A percentile compares a stretch with the other conserved stretches of the same genome.
Evolutionary conservation across 2,888 invertebrate genomes (phyloP).

Genomic region (Cosmorhoe ocellata): DNA sequence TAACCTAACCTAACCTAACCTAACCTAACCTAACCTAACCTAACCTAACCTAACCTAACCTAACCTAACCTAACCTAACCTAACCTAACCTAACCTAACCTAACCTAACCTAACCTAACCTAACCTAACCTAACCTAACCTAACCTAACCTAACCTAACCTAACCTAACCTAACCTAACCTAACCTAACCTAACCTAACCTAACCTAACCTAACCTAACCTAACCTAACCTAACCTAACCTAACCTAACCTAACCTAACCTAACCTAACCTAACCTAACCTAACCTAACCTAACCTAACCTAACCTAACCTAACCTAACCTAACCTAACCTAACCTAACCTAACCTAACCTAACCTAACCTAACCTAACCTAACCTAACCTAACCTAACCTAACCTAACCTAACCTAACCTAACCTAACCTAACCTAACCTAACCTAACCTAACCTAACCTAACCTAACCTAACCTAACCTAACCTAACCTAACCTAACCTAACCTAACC

Average conservation of each 20-base stretch:
- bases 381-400: constrained; percentile 12
- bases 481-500: neutral
- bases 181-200: neutral
- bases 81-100: constrained; percentile 18
- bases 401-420: constrained; percentile 18
- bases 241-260: constrained; percentile 13
- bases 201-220: constrained; percentile 1
- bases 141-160: neutral
- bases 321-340: constrained; percentile 19
- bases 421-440: constrained; percentile 15
- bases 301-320: constrained; percentile 13
- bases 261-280: constrained; percentile 4
- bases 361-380: constrained; percentile 14
- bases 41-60: constrained; percentile 13
- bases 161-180: neutral
- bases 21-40: constrained; percentile 11
- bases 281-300: neutral
- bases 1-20: constrained; percentile 11
- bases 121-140: neutral
- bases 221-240: constrained; percentile 11
- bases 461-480: constrained; percentile 11
- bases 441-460: constrained; percentile 13
- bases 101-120: neutral
- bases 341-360: constrained; percentile 14
- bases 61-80: constrained; percentile 15